Evolutionary conservation across 2,888 invertebrate species (phyloP).

Genomic region (Gryllus longicercus): DNA sequence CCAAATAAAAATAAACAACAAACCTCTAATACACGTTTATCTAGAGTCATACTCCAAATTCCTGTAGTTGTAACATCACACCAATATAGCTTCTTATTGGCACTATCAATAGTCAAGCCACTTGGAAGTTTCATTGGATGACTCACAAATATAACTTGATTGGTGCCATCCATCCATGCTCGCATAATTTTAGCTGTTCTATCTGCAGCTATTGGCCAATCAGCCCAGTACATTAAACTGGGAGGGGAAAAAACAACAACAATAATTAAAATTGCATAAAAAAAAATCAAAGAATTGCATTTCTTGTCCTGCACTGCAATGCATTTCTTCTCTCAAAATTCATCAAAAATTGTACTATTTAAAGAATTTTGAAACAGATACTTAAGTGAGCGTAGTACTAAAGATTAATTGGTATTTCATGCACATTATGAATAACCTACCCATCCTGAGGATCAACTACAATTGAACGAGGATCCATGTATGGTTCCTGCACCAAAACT

Average conservation of each 20-base stretch:
- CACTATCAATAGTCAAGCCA: slow-evolving; percentile 66
- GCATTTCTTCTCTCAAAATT: too few relatives aligned
- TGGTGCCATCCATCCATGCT: slow-evolving; percentile 72
- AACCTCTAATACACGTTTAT: slow-evolving; percentile 36
- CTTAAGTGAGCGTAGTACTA: too few relatives aligned
- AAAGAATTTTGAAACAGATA: too few relatives aligned
- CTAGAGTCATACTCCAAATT: slow-evolving; percentile 61
- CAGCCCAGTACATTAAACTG: slow-evolving; percentile 69
- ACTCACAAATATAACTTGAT: slow-evolving; percentile 55
- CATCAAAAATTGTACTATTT: too few relatives aligned
- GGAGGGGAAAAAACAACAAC: neutral
- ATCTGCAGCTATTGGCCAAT: slow-evolving; percentile 55
- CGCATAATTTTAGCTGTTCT: slow-evolving; percentile 55
- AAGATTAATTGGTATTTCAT: neutral
- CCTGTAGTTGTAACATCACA: slow-evolving; percentile 68
- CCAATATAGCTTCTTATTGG: slow-evolving; percentile 60
- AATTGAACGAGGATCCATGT: slow-evolving; percentile 63
- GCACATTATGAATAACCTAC: slow-evolving; percentile 24
- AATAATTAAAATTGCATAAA: too few relatives aligned
- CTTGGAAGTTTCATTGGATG: slow-evolving; percentile 66
- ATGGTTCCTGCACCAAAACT: slow-evolving; percentile 56
- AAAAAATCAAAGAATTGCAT: too few relatives aligned
- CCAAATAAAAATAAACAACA: neutral
- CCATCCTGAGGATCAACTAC: slow-evolving; percentile 66
- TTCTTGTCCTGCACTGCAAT: too few relatives aligned